phyloP scores from a whole-genome alignment of 2,888 invertebrate species.

The Syritta pipiens region DNA sequence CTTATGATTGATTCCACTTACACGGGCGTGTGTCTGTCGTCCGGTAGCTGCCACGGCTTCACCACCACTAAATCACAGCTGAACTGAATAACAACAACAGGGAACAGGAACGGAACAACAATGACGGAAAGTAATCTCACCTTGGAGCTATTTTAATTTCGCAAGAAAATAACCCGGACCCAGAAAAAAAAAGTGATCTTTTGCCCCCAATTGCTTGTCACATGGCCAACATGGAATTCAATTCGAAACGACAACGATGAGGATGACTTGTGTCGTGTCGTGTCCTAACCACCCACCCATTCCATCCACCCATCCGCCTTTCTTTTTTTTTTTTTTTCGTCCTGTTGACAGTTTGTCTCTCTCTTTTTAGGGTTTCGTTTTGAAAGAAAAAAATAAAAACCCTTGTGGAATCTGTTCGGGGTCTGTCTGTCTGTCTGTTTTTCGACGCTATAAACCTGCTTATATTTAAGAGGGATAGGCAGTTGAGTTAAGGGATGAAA shows the following conservation, averaged over 20 bases:
- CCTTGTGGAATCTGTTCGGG: too few species aligned
- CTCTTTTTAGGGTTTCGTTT: too few species aligned
- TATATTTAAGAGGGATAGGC: too few species aligned
- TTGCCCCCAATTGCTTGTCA: slow-evolving; percentile 63
- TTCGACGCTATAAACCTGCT: too few species aligned
- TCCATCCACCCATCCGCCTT: slow-evolving; percentile 1
- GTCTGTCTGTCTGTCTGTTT: too few species aligned
- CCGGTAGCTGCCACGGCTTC: slow-evolving; percentile 9
- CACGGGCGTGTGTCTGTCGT: slow-evolving; percentile 30
- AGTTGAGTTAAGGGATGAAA: too few species aligned
- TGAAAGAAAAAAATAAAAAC: too few species aligned
- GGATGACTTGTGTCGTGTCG: too few species aligned
- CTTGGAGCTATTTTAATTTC: slow-evolving; percentile 67
- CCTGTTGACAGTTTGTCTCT: slow-evolving; percentile 46
- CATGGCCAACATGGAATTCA: slow-evolving; percentile 68
- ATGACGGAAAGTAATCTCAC: slow-evolving; percentile 66
- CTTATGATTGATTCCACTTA: slow-evolving; percentile 57
- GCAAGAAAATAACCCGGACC: slow-evolving; percentile 57
- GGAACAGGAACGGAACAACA: slow-evolving; percentile 29
- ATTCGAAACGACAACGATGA: slow-evolving; percentile 63
- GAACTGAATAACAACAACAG: background rate
- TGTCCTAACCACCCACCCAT: too few species aligned
- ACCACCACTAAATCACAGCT: slow-evolving; percentile 29
- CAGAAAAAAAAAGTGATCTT: slow-evolving; percentile 63
- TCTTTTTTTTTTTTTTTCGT: slow-evolving; percentile 29